Percentiles rank a stretch among this genome's conserved stretches.
These are phyloP conservation scores for Balaenoptera acutorostrata DNA, from an alignment of 2,113 vertebrate species.

Conservation along the genomic window DNA sequence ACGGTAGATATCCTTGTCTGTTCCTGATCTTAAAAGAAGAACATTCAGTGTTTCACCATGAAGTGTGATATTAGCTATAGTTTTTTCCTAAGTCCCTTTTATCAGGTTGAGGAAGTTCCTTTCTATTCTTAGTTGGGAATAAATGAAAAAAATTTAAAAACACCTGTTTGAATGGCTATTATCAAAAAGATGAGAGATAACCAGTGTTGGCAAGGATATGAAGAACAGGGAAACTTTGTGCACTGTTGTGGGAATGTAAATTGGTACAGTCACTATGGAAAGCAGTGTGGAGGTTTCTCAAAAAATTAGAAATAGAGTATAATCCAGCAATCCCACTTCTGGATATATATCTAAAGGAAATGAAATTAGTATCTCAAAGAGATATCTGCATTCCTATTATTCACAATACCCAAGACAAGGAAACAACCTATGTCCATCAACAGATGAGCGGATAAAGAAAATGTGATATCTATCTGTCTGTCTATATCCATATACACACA, in stretches of 20 bases:
- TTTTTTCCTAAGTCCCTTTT: not conserved
- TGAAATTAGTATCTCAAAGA: not conserved
- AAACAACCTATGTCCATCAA: not conserved
- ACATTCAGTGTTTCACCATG: not conserved
- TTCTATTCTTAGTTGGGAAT: not conserved
- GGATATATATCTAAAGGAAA: not conserved
- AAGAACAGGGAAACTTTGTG: not conserved
- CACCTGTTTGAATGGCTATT: not conserved
- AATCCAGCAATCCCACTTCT: not conserved
- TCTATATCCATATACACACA: not conserved
- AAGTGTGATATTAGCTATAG: not conserved
- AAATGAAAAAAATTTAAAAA: not conserved
- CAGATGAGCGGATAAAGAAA: not conserved
- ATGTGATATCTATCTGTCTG: not conserved
- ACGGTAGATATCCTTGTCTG: not conserved
- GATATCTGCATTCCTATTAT: not conserved
- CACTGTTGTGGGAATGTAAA: not conserved
- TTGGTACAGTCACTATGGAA: not conserved
- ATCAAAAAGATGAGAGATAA: not conserved
- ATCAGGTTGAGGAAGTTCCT: not conserved
- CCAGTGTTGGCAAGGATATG: not conserved
- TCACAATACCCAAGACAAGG: not conserved
- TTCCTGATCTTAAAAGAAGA: not conserved
- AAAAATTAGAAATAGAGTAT: not conserved
- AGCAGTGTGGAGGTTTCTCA: not conserved